phyloP scores from a whole-genome alignment of 2,888 invertebrate genomes.

The Amphimallon solstitiale region DNA sequence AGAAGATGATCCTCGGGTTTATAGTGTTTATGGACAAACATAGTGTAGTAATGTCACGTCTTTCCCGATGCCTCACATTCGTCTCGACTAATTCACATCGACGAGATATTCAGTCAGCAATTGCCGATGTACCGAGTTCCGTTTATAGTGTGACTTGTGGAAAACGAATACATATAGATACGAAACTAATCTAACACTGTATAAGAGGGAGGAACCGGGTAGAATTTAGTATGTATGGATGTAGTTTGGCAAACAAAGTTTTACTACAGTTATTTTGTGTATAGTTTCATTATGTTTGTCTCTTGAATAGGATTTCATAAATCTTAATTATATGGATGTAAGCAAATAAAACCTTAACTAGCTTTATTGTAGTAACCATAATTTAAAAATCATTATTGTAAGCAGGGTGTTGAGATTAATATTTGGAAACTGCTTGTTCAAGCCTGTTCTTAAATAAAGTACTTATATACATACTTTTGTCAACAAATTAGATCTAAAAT shows the following conservation, averaged over 20 bases:
- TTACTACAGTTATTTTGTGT: neutral
- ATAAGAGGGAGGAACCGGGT: neutral
- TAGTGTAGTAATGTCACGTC: constrained; percentile 58
- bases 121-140: neutral
- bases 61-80: constrained; percentile 29
- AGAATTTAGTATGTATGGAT: neutral
- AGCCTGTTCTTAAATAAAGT: too few species aligned
- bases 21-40: constrained; percentile 64
- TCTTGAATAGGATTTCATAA: too few species aligned
- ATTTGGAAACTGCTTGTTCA: too few species aligned
- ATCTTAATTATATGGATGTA: too few species aligned
- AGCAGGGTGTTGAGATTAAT: too few species aligned
- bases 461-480: too few species aligned
- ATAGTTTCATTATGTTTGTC: neutral
- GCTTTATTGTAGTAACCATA: too few species aligned
- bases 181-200: constrained; percentile 9
- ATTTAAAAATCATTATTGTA: too few species aligned
- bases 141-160: constrained; percentile 1
- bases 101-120: neutral
- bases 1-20: constrained; percentile 60
- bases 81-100: constrained; percentile 9
- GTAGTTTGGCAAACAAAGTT: constrained; percentile 10
- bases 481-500: too few species aligned
- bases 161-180: neutral
- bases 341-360: too few species aligned